Evolutionary conservation across 2,113 vertebrate genomes (phyloP).

Genomic region (Panthera leo): DNA sequence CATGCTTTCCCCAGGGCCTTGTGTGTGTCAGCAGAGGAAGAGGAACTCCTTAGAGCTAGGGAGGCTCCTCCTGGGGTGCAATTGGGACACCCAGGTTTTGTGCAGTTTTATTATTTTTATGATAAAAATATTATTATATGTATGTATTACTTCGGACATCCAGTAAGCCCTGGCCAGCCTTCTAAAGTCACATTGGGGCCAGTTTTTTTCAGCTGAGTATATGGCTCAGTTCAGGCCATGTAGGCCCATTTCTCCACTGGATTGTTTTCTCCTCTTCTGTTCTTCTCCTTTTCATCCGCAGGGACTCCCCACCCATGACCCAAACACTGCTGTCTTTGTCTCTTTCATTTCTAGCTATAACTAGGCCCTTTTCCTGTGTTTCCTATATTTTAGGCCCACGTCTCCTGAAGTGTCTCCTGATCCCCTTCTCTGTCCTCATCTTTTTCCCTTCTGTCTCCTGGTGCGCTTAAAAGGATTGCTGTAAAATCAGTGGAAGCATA

Average conservation of each 20-base stretch:
- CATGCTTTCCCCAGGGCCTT: background rate
- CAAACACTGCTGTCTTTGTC: background rate
- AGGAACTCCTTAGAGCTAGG: accelerated
- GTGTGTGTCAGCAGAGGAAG: background rate
- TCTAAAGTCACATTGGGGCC: background rate
- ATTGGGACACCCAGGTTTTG: background rate
- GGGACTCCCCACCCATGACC: background rate
- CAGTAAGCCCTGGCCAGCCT: background rate
- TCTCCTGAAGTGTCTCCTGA: too few species aligned
- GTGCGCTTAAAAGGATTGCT: background rate
- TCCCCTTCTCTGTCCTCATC: background rate
- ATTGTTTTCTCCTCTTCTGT: background rate
- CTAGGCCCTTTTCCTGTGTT: background rate
- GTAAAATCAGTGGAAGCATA: background rate
- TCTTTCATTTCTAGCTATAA: background rate
- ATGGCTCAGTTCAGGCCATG: background rate
- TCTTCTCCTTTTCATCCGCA: background rate
- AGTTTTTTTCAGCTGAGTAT: background rate
- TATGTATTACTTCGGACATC: background rate
- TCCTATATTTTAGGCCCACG: background rate
- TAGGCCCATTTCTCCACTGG: background rate
- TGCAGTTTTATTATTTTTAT: background rate
- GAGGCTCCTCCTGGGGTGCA: too few species aligned
- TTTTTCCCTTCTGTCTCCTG: background rate
- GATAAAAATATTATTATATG: background rate